These are phyloP conservation scores for Saimiri boliviensis DNA, from an alignment of 2,113 vertebrate genomes.

Conservation along the genomic window DNA sequence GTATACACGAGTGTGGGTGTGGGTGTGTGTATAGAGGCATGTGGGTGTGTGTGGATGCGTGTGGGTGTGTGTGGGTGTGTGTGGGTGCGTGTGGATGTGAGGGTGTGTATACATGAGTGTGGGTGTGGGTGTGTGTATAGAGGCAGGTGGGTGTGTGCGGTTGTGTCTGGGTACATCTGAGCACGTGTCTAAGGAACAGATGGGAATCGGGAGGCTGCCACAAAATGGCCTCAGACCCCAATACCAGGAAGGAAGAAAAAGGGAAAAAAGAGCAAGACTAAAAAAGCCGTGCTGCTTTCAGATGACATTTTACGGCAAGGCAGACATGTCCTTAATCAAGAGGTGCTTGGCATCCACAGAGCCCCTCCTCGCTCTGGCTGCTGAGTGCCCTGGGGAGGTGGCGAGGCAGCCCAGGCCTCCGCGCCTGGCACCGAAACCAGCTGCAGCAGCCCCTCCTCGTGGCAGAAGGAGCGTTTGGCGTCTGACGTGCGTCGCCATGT, in stretches of 20 bases:
- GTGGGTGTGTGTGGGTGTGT: not conserved
- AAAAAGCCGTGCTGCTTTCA: not conserved
- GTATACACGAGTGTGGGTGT: not conserved
- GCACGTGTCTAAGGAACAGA: not conserved
- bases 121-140: not conserved
- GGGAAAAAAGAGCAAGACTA: not conserved
- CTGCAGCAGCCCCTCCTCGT: not conserved
- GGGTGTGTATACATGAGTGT: not conserved
- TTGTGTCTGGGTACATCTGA: not conserved
- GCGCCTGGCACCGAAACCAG: not conserved
- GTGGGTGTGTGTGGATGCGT: too few relatives aligned
- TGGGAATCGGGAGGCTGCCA: not conserved
- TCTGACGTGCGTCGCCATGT: not conserved
- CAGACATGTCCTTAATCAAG: not conserved
- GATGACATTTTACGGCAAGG: not conserved
- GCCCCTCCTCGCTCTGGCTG: not conserved
- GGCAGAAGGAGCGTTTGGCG: not conserved
- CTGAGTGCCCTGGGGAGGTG: not conserved
- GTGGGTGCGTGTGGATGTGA: not conserved
- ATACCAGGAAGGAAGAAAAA: not conserved
- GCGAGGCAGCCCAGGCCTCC: fast-evolving
- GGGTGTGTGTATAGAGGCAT: not conserved
- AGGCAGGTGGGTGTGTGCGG: fast-evolving
- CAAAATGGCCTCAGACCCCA: not conserved
- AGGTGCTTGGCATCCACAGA: not conserved